A percentile compares a stretch with the other conserved stretches of the same genome.
These are phyloP conservation scores for Chauna torquata DNA, from an alignment of 2,113 vertebrate genomes.

Conservation along the genomic window DNA sequence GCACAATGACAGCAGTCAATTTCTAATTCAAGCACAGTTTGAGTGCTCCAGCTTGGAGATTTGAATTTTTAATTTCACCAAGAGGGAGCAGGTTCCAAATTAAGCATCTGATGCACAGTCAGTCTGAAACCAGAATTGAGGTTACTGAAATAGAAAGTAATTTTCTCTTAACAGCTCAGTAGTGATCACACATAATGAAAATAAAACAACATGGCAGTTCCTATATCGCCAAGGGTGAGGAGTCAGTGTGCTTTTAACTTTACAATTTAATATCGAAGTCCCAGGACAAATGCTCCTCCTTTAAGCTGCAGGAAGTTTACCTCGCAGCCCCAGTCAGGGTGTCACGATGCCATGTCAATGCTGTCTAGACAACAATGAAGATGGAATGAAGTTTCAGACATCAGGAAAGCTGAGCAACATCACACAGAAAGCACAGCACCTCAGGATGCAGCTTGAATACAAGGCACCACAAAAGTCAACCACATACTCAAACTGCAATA, in stretches of 20 bases:
- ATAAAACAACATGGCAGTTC: slow-evolving; percentile 50
- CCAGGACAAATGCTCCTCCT: slow-evolving; percentile 10
- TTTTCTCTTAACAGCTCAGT: slow-evolving; percentile 64
- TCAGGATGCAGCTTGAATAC: not conserved
- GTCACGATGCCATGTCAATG: not conserved
- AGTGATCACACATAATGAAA: slow-evolving; percentile 48
- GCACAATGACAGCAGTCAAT: slow-evolving; percentile 68
- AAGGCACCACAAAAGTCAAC: not conserved
- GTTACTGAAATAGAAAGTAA: slow-evolving; percentile 70
- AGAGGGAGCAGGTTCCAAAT: slow-evolving; percentile 63
- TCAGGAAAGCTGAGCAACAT: not conserved
- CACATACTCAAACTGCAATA: fast-evolving
- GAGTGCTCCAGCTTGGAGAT: slow-evolving; percentile 60
- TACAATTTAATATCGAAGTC: not conserved
- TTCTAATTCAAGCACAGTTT: slow-evolving; percentile 71
- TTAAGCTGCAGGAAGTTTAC: not conserved
- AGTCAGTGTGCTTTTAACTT: slow-evolving; percentile 7
- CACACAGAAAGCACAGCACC: not conserved
- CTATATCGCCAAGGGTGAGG: slow-evolving; percentile 23
- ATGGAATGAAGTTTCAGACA: not conserved
- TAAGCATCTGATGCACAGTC: slow-evolving; percentile 66
- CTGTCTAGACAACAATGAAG: not conserved
- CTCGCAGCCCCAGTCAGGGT: not conserved
- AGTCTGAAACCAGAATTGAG: slow-evolving; percentile 64
- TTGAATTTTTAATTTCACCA: slow-evolving; percentile 71